Conservation (phyloP, 64 coral and sea anemone species). For the Astreopora myriophthalma region DNA sequence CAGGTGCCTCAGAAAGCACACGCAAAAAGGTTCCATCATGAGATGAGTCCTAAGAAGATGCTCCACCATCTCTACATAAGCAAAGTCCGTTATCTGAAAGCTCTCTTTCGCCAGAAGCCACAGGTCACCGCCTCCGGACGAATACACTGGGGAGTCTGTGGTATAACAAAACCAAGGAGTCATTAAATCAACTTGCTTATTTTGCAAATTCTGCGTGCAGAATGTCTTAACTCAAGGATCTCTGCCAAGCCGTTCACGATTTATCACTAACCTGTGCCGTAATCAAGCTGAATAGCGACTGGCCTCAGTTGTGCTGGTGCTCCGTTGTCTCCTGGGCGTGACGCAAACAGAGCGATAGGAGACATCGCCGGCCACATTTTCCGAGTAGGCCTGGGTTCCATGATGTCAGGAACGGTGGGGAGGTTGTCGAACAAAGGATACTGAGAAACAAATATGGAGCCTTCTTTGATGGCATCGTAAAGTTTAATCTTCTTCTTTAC, state of each 20-base stretch:
- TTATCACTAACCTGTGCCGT: conserved; percentile 43
- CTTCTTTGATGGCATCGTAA: conserved; percentile 45
- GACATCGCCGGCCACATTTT: conserved; percentile 85
- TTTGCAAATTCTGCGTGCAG: background rate
- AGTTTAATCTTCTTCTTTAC: background rate
- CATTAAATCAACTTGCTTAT: background rate
- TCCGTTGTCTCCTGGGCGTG: conserved; percentile 20
- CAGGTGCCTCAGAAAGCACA: conserved; percentile 74
- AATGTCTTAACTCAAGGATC: too few relatives aligned
- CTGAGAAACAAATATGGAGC: conserved; percentile 69
- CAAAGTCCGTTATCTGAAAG: conserved; percentile 78
- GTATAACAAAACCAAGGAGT: background rate
- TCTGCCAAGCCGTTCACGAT: too few relatives aligned
- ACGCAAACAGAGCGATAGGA: conserved; percentile 82
- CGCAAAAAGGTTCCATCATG: conserved; percentile 86
- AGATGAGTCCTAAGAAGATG: conserved; percentile 81
- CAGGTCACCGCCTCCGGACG: conserved; percentile 53
- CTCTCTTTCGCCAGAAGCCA: conserved; percentile 71
- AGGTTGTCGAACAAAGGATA: conserved; percentile 79
- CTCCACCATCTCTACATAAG: conserved; percentile 77
- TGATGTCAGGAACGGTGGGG: conserved; percentile 63
- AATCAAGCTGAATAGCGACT: conserved; percentile 80
- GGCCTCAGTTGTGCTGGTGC: conserved; percentile 38
- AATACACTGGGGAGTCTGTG: conserved; percentile 67
- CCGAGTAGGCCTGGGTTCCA: conserved; percentile 19